Evolutionary conservation across 2,888 invertebrate genomes (phyloP).

Genomic region (Synanthedon tipuliformis): DNA sequence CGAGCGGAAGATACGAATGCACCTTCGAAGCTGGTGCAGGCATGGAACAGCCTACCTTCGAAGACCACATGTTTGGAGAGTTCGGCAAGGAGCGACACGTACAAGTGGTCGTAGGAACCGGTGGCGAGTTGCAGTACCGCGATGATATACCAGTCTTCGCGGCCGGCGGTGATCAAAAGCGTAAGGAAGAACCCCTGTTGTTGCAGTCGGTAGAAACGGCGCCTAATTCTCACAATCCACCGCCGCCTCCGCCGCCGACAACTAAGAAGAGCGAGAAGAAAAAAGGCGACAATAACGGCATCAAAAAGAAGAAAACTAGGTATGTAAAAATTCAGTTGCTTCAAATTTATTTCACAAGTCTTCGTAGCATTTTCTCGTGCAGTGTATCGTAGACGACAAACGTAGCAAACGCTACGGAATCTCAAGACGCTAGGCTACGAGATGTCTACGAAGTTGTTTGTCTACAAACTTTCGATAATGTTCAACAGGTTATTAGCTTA

Average conservation of each 20-base stretch:
- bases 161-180: slow-evolving; percentile 31
- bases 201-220: slow-evolving; percentile 48
- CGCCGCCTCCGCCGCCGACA: slow-evolving; percentile 50
- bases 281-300: slow-evolving; percentile 86
- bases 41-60: slow-evolving; percentile 79
- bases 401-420: no score
- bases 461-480: no score
- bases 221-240: slow-evolving; percentile 29
- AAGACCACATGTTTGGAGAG: slow-evolving; percentile 84
- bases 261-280: slow-evolving; percentile 83
- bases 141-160: slow-evolving; percentile 53
- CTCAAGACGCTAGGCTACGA: no score
- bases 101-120: slow-evolving; percentile 59
- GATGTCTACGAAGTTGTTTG: no score
- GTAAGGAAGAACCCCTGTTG: slow-evolving; percentile 56
- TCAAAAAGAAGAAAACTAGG: slow-evolving; percentile 94
- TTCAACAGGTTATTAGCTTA: no score
- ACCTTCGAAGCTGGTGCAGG: slow-evolving; percentile 41
- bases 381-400: no score
- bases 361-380: no score
- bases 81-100: slow-evolving; percentile 72
- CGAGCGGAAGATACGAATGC: slow-evolving; percentile 52
- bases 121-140: slow-evolving; percentile 64
- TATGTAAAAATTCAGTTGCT: slow-evolving; percentile 28
- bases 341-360: no score